Conservation (phyloP, 64 coral and sea anemone species). For the Dendrophyllia cribrosa region DNA sequence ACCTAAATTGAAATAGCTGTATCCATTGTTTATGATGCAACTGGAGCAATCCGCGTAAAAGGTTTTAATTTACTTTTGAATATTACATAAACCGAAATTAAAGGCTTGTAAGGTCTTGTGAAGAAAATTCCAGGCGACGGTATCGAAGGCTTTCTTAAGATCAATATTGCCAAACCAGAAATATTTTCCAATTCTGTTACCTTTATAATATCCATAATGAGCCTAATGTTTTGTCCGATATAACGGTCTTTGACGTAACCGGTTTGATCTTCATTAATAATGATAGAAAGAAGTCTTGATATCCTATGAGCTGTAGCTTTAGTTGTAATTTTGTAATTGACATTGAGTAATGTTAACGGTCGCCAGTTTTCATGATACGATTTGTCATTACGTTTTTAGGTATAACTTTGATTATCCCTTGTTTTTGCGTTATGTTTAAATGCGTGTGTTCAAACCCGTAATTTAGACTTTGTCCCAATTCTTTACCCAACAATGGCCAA, state of each 20-base stretch:
- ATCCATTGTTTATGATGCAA: conserved; percentile 29
- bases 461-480: background rate
- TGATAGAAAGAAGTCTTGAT: background rate
- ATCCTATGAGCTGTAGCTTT: background rate
- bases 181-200: background rate
- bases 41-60: conserved; percentile 13
- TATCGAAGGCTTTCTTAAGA: conserved; percentile 44
- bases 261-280: background rate
- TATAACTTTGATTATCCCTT: conserved; percentile 20
- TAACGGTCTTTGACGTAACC: background rate
- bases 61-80: background rate
- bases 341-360: background rate
- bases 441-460: background rate
- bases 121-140: conserved; percentile 1
- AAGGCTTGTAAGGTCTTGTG: background rate
- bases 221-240: background rate
- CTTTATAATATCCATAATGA: background rate
- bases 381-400: no score
- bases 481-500: background rate
- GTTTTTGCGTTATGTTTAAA: conserved; percentile 32
- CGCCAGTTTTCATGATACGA: background rate
- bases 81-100: background rate
- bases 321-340: background rate
- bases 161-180: background rate
- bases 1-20: no score